Base-by-base conservation (phyloP, 2,113 vertebrate genomes). In the Indicator indicator region DNA sequence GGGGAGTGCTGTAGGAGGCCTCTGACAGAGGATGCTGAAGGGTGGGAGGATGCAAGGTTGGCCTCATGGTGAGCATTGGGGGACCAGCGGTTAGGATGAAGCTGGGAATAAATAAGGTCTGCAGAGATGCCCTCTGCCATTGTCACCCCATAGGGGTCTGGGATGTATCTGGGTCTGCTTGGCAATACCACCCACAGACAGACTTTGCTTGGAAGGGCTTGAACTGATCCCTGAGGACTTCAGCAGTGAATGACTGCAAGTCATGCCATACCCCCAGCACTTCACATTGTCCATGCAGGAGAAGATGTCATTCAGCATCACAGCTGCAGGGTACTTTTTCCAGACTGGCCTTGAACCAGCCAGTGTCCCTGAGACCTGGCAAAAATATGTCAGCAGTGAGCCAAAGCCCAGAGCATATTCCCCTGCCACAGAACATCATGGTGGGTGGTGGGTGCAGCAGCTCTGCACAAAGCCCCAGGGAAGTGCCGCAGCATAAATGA, bases 201-300 rank as follows among this genome's bases (percentile, higher is more conserved):
- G n/a, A 38, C 20, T 48, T 44, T n/a, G 27, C 44, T 2, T 2
- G 24, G 5, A 60, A 73, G 20, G 14, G 28, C 33, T 88, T 55
- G 3, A 1, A 0, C 26, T 3, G 0, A 59, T 74, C 62, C 23
- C 32, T 1, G 0, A 30, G 10, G 12, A 12, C 0, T 1, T 59
- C 27, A 69, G 9, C 62, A 72, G 44, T 2, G 2, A 12, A 40
- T 74, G 12, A 44, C 42, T 75, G 56, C 63, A 64, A 11, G 27
- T 24, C 1, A 0, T 67, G 33, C 60, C 4, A 1, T 56, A 11
- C 9, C 23, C 48, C 4, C 21, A 21, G 30, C 19, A 52, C 27
- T 52, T 38, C 40, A 17, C 9, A 50, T 38, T 44, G 32, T 44
- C 68, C 7, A 0, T 42, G 21, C 6, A 59, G 46, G 38, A n/a